Evolutionary conservation across 2,113 vertebrate species (phyloP), one percentile per base, ranked within the genome.

Genomic region (Coryphaenoides rupestris): DNA sequence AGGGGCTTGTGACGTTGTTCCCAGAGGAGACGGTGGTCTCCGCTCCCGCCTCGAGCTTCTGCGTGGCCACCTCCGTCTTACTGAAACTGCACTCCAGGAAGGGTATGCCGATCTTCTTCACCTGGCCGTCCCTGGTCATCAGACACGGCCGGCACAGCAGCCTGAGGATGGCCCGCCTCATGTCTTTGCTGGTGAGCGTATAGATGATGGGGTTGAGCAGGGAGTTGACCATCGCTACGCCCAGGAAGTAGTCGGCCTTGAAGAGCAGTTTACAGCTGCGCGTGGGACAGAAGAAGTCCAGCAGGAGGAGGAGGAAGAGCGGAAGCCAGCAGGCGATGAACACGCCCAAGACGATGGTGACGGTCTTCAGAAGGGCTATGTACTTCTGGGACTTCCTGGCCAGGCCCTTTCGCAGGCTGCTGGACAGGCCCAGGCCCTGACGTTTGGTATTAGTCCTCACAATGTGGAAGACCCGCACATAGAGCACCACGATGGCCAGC

Each of bases 171-270:
- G 90, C 93, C 4, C 88, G 78, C 40, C 95, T 88, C 84, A 97
- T 92, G 88, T 96, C 94, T 53, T 86, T 89, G 77, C 91, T 95
- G 65, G 93, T 96, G 52, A 95, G 82, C 0, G 95, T 95, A 75
- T 96, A 97, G 83, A 97, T 95, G 72, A 96, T 88, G 3, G 95
- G 95, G 74, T 97, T 97, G 23, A 96, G 88, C 9, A 95, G 75
- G 0, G 95, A 96, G 78, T 96, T 96, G 59, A 94, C 77, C 90
- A 98, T 94, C 17, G 95, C 95, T 50, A 95, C 77, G 3, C 91
- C 94, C 54, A 96, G 80, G 77, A 96, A 96, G 69, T 95, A 95
- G 13, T 95, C 92, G 0, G 92, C 93, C 58, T 95, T 93, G 63
- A 89, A 86, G 58, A 95, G 91, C 23, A 96, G 63, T 0, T 55